Conservation (phyloP, 2,797 vertebrate genomes). For the Schizopygopsis pylzovi region DNA sequence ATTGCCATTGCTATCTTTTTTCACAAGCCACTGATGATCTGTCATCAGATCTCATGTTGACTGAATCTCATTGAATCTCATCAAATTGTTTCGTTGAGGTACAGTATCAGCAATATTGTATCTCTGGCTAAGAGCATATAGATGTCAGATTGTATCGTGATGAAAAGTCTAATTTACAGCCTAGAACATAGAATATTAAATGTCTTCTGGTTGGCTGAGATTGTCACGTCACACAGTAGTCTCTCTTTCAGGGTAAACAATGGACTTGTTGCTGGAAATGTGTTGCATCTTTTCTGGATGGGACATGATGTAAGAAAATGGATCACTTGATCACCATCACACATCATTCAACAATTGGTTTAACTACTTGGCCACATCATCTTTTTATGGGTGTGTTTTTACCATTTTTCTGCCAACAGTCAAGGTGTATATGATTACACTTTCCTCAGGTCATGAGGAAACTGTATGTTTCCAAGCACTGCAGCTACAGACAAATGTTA, state of each 20-base stretch:
- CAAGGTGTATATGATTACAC: neutral
- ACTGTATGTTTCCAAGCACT: neutral
- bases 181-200: neutral
- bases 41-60: neutral
- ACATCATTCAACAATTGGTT: neutral
- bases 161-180: neutral
- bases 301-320: neutral
- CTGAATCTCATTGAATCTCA: neutral
- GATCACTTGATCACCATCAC: neutral
- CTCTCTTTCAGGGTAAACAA: neutral
- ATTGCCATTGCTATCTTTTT: neutral
- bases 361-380: neutral
- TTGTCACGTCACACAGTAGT: neutral
- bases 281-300: neutral
- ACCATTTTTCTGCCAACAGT: neutral
- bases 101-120: neutral
- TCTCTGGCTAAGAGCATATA: neutral
- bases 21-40: neutral
- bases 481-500: neutral
- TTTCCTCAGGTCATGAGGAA: constrained; percentile 1
- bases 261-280: neutral
- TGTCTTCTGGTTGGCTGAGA: neutral
- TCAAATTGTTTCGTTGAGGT: neutral
- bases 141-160: neutral
- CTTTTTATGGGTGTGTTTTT: neutral